Conservation (phyloP, 2,888 invertebrate species). For the Apodemia zela region DNA sequence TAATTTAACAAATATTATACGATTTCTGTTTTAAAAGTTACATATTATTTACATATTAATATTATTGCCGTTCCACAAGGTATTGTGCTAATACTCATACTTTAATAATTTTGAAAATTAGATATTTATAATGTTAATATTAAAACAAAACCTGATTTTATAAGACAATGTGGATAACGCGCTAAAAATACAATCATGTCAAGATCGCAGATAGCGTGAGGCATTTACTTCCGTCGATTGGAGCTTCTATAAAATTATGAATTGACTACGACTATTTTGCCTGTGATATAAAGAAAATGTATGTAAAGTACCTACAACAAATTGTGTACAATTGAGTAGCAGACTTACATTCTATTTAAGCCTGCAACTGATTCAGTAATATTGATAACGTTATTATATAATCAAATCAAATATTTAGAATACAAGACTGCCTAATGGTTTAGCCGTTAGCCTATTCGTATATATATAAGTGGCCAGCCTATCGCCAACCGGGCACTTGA, state of each 20-base stretch:
- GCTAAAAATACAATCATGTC: constrained; percentile 1
- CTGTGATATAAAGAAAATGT: not conserved
- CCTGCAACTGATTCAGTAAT: not conserved
- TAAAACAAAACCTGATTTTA: not conserved
- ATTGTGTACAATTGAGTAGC: not conserved
- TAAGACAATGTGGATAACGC: not conserved
- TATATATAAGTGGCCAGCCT: too few species aligned
- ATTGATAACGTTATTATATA: not conserved
- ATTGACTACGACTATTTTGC: not conserved
- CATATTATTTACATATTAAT: too few species aligned
- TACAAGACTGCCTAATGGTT: too few species aligned
- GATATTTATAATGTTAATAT: constrained; percentile 8
- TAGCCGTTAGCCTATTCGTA: too few species aligned
- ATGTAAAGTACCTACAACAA: not conserved
- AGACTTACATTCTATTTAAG: not conserved
- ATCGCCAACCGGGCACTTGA: too few species aligned
- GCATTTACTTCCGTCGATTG: not conserved
- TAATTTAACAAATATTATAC: too few species aligned
- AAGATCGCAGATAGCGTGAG: constrained; percentile 5
- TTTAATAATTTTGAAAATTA: not conserved
- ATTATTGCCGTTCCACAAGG: not conserved
- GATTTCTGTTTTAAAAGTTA: too few species aligned
- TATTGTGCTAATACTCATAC: not conserved
- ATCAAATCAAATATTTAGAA: too few species aligned
- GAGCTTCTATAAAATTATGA: constrained; percentile 1